A percentile compares a stretch with the other conserved stretches of the same genome.
Evolutionary conservation across 2,888 invertebrate genomes (phyloP).

Genomic region (Atherix ibis): DNA sequence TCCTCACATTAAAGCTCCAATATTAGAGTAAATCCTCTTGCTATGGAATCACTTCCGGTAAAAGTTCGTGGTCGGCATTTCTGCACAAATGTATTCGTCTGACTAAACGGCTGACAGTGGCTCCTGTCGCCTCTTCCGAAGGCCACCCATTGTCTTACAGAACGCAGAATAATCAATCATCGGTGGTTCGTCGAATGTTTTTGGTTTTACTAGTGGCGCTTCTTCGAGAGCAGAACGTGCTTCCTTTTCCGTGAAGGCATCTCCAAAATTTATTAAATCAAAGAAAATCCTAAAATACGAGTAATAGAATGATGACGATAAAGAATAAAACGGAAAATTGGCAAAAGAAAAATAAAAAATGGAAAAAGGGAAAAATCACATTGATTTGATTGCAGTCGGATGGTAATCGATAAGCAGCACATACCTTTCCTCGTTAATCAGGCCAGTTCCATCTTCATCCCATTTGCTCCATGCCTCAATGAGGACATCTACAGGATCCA

Average conservation of each 20-base stretch:
- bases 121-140: slow-evolving; percentile 23
- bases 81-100: too few relatives aligned
- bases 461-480: slow-evolving; percentile 46
- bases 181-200: slow-evolving; percentile 32
- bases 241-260: slow-evolving; percentile 45
- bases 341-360: too few relatives aligned
- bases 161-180: slow-evolving; percentile 50
- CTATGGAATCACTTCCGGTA: not conserved
- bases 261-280: slow-evolving; percentile 49
- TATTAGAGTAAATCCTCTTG: not conserved
- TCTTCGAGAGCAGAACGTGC: slow-evolving; percentile 45
- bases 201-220: slow-evolving; percentile 41
- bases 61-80: too few relatives aligned
- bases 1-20: not conserved
- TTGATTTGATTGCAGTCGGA: not conserved
- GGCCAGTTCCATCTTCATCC: slow-evolving; percentile 44
- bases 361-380: slow-evolving; percentile 1
- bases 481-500: slow-evolving; percentile 48
- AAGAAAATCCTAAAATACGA: slow-evolving; percentile 39
- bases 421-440: slow-evolving; percentile 46
- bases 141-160: slow-evolving; percentile 42
- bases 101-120: not conserved
- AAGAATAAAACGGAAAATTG: too few relatives aligned
- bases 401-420: slow-evolving; percentile 8
- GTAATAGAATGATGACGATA: too few relatives aligned